Evolutionary conservation across 1,140 invertebrate genomes (phyloP), one percentile per base, ranked within the genome.

Genomic region (Drosophila pallidifrons): DNA sequence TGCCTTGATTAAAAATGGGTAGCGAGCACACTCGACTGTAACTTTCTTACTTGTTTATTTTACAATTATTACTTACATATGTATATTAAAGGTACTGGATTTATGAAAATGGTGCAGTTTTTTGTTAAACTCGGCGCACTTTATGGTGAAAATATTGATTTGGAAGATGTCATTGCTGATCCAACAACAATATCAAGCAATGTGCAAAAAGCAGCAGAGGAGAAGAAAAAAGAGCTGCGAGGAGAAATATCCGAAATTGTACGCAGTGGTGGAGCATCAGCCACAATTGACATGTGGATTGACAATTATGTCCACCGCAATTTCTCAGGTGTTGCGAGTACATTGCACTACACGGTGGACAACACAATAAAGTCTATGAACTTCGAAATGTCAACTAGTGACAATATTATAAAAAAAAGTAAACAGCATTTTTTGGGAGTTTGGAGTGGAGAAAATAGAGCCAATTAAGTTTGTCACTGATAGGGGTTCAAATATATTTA

Each of bases 251-350:
- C 5, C 8, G 11, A 68, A 5, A 30, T 72, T 55, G 67, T 66
- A 2, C 15, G 30, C n/a, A 67, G 52, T 5, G 69, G 68, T n/a
- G 15, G 59, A 32, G 75, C 63, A 28, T 41, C 75, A 11, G 60
- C 60, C 2, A 73, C 70, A 28, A 38, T 70, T 0, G 54, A 74
- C 13, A 47, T 78, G 54, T 77, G 65, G 65, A 66, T 60, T 10
- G 65, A 78, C 45, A 74, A 78, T 47, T 78, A 69, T 51, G 52
- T 69, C 0, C 30, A 70, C 8, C 25, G 76, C 8, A 74, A 78
- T 30, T 69, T 77, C 38, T 46, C 74, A 15, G 76, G 76, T 0
- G 70, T 74, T 1, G 15, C 15, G 15, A 15, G 15, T 15, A 78
- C 76, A 43, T 55, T 78, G 3, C 70, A 69, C 28, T 78, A 74